Base-by-base conservation (phyloP, 2,113 vertebrate genomes). In the Okapia johnstoni region DNA sequence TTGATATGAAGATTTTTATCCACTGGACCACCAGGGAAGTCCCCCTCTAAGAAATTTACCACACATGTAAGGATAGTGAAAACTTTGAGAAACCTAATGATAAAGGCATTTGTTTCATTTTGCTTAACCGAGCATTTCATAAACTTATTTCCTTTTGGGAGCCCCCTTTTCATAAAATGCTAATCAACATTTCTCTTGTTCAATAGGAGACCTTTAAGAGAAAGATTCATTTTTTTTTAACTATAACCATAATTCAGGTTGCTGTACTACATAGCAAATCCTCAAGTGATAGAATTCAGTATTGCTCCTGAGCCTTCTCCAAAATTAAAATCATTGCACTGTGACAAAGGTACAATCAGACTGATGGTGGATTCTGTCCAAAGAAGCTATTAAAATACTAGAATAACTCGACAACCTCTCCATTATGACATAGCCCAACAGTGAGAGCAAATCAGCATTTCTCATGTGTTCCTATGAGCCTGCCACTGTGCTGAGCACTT, bases 321-420 rank as follows among this genome's bases (percentile, higher is more conserved):
- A 90, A 95, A 96, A 84, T 93, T 58, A 87, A 93, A 92, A 95
- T 60, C 10, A 89, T 83, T 81, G 4, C 79, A 89, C 40, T 88
- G 63, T 61, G 52, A 94, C 33, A 94, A 79, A 77, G 28, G 81
- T 43, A 89, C 10, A 81, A 55, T 77, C 30, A 86, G 19, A 26
- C 2, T 8, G 12, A 50, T 84, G 57, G 87, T 84, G 11, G 76
- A 88, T 94, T 70, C 50, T 92, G 28, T 90, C 73, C 40, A 88
- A 48, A 89, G 73, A 73, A 90, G 63, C 55, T 83, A 61, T 87
- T 87, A 80, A 89, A 96, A 66, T 92, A 54, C 60, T 77, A 86
- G 28, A 30, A 83, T 84, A 92, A 79, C 87, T 79, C 25, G 2
- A 92, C 25, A 85, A 81, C 26, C 85, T 76, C 48, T 95, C 17